Percentiles rank a stretch among this genome's conserved stretches.
Evolutionary conservation across 2,797 vertebrate genomes (phyloP).

Genomic region (Tenualosa ilisha): DNA sequence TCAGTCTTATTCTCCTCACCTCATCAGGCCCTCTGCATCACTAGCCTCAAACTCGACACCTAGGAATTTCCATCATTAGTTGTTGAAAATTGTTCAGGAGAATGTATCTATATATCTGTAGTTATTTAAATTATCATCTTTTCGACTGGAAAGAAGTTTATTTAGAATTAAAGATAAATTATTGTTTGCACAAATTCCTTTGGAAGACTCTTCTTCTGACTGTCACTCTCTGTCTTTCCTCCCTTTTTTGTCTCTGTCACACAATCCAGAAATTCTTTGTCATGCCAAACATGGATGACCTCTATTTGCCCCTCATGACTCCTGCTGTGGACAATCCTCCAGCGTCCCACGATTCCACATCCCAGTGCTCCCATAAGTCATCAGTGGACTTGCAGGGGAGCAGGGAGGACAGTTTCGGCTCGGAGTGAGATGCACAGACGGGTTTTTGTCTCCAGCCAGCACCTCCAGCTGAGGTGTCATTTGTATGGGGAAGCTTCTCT

Average conservation of each 20-base stretch:
- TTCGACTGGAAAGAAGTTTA: not conserved
- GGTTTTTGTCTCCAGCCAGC: not conserved
- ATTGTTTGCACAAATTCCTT: not conserved
- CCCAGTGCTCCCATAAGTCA: slow-evolving; percentile 62
- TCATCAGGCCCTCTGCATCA: not conserved
- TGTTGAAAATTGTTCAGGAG: not conserved
- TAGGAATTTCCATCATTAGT: not conserved
- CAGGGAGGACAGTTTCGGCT: slow-evolving; percentile 45
- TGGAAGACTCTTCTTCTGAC: not conserved
- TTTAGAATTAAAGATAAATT: not conserved
- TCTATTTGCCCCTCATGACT: slow-evolving; percentile 85
- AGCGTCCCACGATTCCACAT: slow-evolving; percentile 57
- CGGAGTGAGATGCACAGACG: slow-evolving; percentile 24
- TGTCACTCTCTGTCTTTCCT: not conserved
- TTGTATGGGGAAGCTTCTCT: not conserved
- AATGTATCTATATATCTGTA: not conserved
- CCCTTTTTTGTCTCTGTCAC: not conserved
- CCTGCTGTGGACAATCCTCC: slow-evolving; percentile 73
- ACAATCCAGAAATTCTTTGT: slow-evolving; percentile 80
- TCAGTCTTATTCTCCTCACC: slow-evolving; percentile 61
- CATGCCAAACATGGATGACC: slow-evolving; percentile 91
- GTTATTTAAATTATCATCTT: not conserved
- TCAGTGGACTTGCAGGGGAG: slow-evolving; percentile 69
- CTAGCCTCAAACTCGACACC: not conserved
- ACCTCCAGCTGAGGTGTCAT: not conserved